Percentiles rank a stretch among this genome's conserved stretches.
Evolutionary conservation across 2,797 vertebrate genomes (phyloP).

Genomic region (Poeciliopsis gracilis): DNA sequence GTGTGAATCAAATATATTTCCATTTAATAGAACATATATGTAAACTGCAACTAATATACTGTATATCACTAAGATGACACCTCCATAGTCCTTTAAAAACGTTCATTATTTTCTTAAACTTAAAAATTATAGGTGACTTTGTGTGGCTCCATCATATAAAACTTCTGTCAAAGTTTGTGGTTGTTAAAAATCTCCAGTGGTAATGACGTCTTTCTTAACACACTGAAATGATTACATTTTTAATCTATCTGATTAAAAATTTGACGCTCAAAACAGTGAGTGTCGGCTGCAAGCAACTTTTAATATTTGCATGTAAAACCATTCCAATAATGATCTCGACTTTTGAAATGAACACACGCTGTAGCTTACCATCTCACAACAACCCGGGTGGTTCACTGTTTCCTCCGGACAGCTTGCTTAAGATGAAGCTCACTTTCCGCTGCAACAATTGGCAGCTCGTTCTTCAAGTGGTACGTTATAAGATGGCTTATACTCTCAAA

Average conservation of each 20-base stretch:
- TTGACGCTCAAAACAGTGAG: too few species aligned
- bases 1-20: neutral
- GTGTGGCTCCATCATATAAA: neutral
- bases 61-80: neutral
- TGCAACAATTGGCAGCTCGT: conserved; percentile 93
- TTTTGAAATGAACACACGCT: neutral
- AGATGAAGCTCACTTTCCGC: conserved; percentile 95
- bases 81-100: neutral
- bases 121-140: neutral
- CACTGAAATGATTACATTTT: neutral
- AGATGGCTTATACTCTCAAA: conserved; percentile 98
- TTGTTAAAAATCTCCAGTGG: neutral
- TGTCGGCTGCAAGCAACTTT: neutral
- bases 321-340: neutral
- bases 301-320: neutral
- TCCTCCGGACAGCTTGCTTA: conserved; percentile 89
- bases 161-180: neutral
- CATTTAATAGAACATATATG: neutral
- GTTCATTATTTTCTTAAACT: neutral
- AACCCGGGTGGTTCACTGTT: conserved; percentile 74
- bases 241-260: neutral
- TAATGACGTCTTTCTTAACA: neutral
- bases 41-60: neutral
- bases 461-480: conserved; percentile 92
- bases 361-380: conserved; percentile 45